Percentiles rank a stretch among this genome's conserved stretches.
These are phyloP conservation scores for Cryptoprocta ferox DNA, from an alignment of 2,797 vertebrate species.

Conservation along the genomic window DNA sequence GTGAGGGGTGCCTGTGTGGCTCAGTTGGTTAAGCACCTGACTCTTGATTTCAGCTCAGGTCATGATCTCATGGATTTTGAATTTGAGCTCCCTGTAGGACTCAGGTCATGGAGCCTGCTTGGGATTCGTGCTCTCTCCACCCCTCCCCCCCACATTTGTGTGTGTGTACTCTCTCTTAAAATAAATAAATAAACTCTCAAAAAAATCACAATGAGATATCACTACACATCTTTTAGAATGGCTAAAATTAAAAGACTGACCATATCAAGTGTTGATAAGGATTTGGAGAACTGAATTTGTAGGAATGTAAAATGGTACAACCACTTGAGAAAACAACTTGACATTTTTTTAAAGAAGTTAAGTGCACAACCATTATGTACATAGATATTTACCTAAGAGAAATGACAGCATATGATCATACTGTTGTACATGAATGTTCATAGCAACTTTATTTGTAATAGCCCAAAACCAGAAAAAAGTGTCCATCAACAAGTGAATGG, in stretches of 20 bases:
- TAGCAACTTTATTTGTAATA: background rate
- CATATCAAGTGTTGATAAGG: background rate
- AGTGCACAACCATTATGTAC: background rate
- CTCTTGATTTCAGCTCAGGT: no score
- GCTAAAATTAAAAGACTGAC: background rate
- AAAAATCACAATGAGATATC: background rate
- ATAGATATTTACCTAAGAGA: background rate
- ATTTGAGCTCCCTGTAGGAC: no score
- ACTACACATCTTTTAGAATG: background rate
- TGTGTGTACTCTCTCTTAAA: no score
- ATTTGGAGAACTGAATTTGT: background rate
- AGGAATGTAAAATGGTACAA: background rate
- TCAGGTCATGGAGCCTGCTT: no score
- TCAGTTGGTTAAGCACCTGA: no score
- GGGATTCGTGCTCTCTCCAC: no score
- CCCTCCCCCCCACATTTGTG: no score
- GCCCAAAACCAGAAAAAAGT: background rate
- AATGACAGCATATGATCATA: background rate
- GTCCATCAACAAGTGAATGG: background rate
- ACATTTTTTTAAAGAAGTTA: constrained; percentile 21
- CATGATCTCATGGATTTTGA: no score
- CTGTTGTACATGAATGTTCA: background rate
- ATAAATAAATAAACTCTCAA: no score
- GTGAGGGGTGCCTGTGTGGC: no score
- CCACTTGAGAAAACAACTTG: background rate